Base-by-base conservation (phyloP, 2,888 invertebrate genomes). In the Drosophila pseudotalamancana region DNA sequence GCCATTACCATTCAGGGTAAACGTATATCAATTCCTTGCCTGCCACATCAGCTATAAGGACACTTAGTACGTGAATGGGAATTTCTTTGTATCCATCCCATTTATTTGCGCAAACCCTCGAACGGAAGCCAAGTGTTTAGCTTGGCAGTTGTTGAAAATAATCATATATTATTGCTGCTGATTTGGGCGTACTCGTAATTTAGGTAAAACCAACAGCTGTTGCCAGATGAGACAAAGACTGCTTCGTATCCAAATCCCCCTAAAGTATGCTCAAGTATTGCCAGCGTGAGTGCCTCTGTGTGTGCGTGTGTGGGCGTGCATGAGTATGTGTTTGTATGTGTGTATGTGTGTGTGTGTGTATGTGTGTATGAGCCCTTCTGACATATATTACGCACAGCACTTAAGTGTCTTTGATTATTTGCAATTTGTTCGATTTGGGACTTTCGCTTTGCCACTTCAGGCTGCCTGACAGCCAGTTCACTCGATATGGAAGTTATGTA, bases 351-450 rank as follows among this genome's bases (percentile, higher is more conserved):
- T 14, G 35, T 55, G 37, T 23, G 37, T 39, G 46, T 37, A 37
- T 21, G 19, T 49, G 43, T 14, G 16, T 49, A 18, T 35, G 49
- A 49, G 49, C 39, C 32, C 35, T 43, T 43, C 55, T 48, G 23
- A 59, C 79, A 61, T 68, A 55, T 72, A 67, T 63, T 67, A 67
- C 68, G 62, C 57, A 60, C 29, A 61, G 59, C 64, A 60, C 84
- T 80, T 68, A 77, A 80, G 81, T 80, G 68, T 80, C 84, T 84
- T 77, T 73, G 79, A 80, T 84, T 80, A 80, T 84, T 84, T 84
- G 79, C 81, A 81, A 84, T 80, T 84, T 80, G 84, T 84, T 61
- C 77, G 81, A 73, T 68, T 80, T 67, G 76, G 72, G 53, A 77
- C 68, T 72, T 62, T 72, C 65, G 75, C 61, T 70, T 74, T 61